Base-by-base conservation (phyloP, 2,797 vertebrate species). In the Sebastes vulpes region DNA sequence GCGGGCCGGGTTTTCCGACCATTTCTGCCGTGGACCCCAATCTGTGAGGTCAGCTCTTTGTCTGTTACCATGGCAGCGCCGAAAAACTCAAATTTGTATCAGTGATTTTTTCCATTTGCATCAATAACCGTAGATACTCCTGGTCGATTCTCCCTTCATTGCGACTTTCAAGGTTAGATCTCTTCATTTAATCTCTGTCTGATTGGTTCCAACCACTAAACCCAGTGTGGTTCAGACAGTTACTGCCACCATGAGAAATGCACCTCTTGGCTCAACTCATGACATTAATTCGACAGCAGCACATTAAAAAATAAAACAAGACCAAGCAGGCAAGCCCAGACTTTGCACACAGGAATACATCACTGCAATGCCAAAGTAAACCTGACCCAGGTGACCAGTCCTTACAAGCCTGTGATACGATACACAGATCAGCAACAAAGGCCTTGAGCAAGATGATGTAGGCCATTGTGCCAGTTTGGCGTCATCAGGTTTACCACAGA, bases 1-100 rank as follows among this genome's bases (percentile, higher is more conserved):
- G 72, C 35, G 75, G 78, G 78, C 50, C 1, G 21, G 52, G 52
- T 85, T 89, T 86, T 86, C 81, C 58, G 3, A 75, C 65, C 57
- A 12, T 56, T 72, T 74, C 52, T 56, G 14, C 75, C 8, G 57
- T 16, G 46, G 42, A 83, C 68, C 65, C 72, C 65, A 52, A 59
- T 83, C 68, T 53, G 11, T 32, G 32, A 82, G 63, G 65, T 66
- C 72, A 75, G 38, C 69, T 56, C 26, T 73, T 53, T 60, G 7
- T 28, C 42, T 20, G 32, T 29, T 60, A 54, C 75, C 48, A 71
- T 50, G 48, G 54, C 16, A 63, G 48, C 60, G n/a, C 9, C 29
- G 23, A 23, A 48, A 79, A 56, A 11, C 31, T 53, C 20, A 53
- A 0, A 73, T 68, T 57, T 75, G 18, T 61, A 32, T 57, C 4